phyloP scores from a whole-genome alignment of 1,140 invertebrate genomes.

The Microplitis mediator region DNA sequence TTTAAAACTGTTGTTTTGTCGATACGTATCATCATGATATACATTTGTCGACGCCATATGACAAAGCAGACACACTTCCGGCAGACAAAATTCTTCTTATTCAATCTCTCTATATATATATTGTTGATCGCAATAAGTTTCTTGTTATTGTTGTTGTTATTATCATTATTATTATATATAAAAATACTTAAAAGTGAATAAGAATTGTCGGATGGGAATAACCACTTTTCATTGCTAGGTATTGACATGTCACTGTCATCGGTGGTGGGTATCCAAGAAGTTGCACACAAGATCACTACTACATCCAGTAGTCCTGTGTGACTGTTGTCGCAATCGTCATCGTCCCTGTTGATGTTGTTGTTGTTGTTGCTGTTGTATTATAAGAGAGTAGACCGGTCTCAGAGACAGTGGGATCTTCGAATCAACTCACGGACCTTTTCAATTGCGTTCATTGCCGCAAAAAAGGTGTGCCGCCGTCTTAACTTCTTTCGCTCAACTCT shows the following conservation, averaged over 20 bases:
- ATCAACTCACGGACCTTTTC: slow-evolving; percentile 47
- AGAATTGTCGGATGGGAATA: slow-evolving; percentile 15
- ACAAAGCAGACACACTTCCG: slow-evolving; percentile 6
- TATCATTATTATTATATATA: no score
- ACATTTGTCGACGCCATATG: background rate
- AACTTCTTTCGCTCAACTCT: slow-evolving; percentile 23
- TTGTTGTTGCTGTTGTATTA: no score
- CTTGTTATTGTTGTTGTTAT: background rate
- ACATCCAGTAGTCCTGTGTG: background rate
- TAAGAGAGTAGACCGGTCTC: slow-evolving; percentile 6
- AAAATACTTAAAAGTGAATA: background rate
- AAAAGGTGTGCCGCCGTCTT: slow-evolving; percentile 44
- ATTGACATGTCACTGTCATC: slow-evolving; percentile 62
- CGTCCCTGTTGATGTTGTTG: no score
- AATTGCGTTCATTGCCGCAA: slow-evolving; percentile 52
- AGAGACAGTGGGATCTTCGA: slow-evolving; percentile 27
- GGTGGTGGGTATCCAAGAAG: background rate
- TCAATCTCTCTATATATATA: background rate
- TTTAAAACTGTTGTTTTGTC: slow-evolving; percentile 8
- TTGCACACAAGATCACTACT: no score
- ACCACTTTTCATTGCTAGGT: slow-evolving; percentile 49
- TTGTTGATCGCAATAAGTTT: slow-evolving; percentile 4
- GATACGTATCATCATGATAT: background rate
- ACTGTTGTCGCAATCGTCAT: background rate
- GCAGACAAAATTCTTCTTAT: background rate